Evolutionary conservation across 1,140 invertebrate species (phyloP).

Genomic region (Drosophila tani): DNA sequence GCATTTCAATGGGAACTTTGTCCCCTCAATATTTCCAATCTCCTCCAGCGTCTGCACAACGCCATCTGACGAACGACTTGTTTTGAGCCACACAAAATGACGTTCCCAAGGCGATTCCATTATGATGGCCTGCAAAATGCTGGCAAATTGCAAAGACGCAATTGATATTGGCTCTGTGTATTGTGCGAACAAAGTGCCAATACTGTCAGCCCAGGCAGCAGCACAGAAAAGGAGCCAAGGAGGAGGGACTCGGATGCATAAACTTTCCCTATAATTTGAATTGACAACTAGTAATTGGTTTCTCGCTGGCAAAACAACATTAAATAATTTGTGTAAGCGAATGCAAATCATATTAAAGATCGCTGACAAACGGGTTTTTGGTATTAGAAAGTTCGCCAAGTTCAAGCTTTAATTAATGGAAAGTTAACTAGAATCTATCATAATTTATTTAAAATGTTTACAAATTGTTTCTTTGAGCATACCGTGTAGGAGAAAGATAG

Average conservation of each 20-base stretch:
- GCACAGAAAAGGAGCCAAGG: constrained; percentile 2
- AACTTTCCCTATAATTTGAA: constrained; percentile 37
- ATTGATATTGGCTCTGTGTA: constrained; percentile 74
- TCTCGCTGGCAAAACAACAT: constrained; percentile 1
- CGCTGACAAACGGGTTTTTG: too few species aligned
- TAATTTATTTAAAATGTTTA: neutral
- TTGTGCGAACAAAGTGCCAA: constrained; percentile 50
- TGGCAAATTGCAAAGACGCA: constrained; percentile 74
- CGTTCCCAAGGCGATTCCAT: constrained; percentile 81
- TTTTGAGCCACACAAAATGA: constrained; percentile 77
- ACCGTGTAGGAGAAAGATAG: too few species aligned
- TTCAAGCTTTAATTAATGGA: neutral
- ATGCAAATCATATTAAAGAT: neutral
- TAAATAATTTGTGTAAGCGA: neutral
- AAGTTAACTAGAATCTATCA: neutral
- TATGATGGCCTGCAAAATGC: constrained; percentile 70
- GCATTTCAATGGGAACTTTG: constrained; percentile 29
- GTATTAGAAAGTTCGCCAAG: too few species aligned
- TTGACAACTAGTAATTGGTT: constrained; percentile 51
- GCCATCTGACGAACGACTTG: constrained; percentile 59
- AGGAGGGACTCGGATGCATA: constrained; percentile 17
- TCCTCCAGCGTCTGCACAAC: constrained; percentile 24
- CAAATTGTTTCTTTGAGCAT: too few species aligned
- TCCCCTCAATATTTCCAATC: constrained; percentile 23
- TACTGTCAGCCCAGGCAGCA: constrained; percentile 22